Conservation (phyloP, 2,797 vertebrate genomes). For the Tachyglossus aculeatus region DNA sequence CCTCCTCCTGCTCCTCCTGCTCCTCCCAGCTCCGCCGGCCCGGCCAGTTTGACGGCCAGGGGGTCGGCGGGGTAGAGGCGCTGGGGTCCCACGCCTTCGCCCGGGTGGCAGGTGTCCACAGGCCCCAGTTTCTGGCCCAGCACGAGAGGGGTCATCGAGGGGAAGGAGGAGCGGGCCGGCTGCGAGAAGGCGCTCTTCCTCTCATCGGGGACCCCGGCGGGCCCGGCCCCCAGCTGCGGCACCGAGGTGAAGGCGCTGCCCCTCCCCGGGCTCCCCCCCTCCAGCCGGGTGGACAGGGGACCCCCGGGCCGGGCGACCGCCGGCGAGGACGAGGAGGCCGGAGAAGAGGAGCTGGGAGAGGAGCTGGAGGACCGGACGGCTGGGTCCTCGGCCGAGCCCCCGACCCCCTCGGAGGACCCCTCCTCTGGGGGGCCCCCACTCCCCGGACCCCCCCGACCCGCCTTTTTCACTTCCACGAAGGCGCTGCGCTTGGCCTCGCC, state of each 20-base stretch:
- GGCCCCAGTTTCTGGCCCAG: constrained; percentile 87
- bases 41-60: constrained; percentile 87
- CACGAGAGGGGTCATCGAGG: constrained; percentile 86
- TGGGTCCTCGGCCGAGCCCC: constrained; percentile 71
- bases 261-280: constrained; percentile 60
- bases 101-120: constrained; percentile 76
- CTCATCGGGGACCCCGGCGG: constrained; percentile 64
- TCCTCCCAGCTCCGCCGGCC: constrained; percentile 74
- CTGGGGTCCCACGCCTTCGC: constrained; percentile 83
- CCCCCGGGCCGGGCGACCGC: constrained; percentile 45
- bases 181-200: constrained; percentile 95
- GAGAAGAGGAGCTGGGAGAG: constrained; percentile 1
- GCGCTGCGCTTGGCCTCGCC: constrained; percentile 90
- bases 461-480: constrained; percentile 94
- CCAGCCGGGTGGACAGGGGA: constrained; percentile 56
- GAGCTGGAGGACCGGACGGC: constrained; percentile 16
- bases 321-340: constrained; percentile 38
- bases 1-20: constrained; percentile 56
- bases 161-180: constrained; percentile 83
- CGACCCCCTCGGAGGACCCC: constrained; percentile 41
- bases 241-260: constrained; percentile 89
- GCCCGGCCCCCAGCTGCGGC: constrained; percentile 73
- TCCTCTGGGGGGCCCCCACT: constrained; percentile 48
- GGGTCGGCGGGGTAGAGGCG: constrained; percentile 87
- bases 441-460: constrained; percentile 57